Base-by-base conservation (phyloP, 2,888 invertebrate species). In the Ischnura elegans region DNA sequence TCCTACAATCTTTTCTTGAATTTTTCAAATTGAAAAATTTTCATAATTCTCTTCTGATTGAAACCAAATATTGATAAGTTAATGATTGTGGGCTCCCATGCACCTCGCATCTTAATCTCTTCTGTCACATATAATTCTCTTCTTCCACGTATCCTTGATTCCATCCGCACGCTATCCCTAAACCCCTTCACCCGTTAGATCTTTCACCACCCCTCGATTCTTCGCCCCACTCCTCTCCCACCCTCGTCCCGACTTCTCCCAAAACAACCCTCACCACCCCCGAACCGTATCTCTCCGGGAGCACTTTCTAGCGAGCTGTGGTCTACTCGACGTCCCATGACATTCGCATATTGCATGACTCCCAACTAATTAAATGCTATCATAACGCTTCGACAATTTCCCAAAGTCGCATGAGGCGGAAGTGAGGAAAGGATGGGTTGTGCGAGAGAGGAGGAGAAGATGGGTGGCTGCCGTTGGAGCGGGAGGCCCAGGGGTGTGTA, bases 301-400 rank as follows among this genome's bases (percentile, higher is more conserved):
- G 61, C 90, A 90, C 90, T 90, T 90, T 90, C 90, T 90, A 76
- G 76, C 76, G 90, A 36, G 61, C 61, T 90, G 90, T 90, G 90
- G 90, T 90, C 90, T 90, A 90, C 90, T 90, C 90, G 90, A 61
- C 51, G 90, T 90, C 90, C 90, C 90, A 90, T 90, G 90, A 90
- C 90, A 90, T 90, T 90, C 90, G 90, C 90, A 90, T 90, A 90
- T 90, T 90, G 90, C 90, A 90, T 90, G 90, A 90, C 90, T 61
- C 90, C 90, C 90, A 90, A 90, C 90, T 90, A 90, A 90, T 90
- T 90, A 90, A 90, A 90, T 90, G 90, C 90, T 90, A 90, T 90
- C 90, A 61, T 90, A 90, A 90, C 90, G 90, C 90, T 90, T 90
- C 90, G 90, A 90, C 90, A 90, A 90, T 90, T 90, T 90, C 90